Evolutionary conservation across 2,888 invertebrate species (phyloP), one percentile per base, ranked within the genome.

Genomic region (Pyrgus malvae): DNA sequence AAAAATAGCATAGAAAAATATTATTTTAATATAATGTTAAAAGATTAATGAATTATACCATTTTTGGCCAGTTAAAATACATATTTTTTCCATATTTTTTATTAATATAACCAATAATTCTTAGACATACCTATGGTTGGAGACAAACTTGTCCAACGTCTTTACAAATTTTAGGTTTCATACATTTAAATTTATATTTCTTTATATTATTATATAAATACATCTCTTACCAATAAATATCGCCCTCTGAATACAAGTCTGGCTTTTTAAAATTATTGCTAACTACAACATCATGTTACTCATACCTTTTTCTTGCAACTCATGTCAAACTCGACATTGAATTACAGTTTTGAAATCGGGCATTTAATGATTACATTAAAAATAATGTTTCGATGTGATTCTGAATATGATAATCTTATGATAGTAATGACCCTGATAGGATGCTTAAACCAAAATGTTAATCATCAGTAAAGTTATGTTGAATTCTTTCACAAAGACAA

Each of bases 101-200:
- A 80, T 74, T 81, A 80, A 75, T 76, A 79, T 72, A 75, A 75
- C 74, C 74, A 33, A 33, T 33, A 80, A 74, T 76, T 67, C 74
- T 76, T 69, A 71, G 72, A 27, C n/a, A 42, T 14, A 16, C 4
- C 14, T 42, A 29, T 29, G 14, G 11, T 33, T 14, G 14, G 14
- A 12, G 33, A 11, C 29, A n/a, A 29, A 33, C 12, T 33, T 14
- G 33, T 7, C 7, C 14, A 33, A 5, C 7, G 8, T 12, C 14
- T 14, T 33, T 7, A 16, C 42, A 27, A 42, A 42, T 11, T 14
- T 48, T 6, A 37, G 17, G 37, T 27, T 25, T 27, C 23, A 37
- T 48, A 27, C 16, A 27, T 17, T 17, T 27, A 29, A 29, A 29
- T 29, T 11, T 29, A 29, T 29, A 29, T 11, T 29, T 29, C 11